phyloP scores from a whole-genome alignment of 2,797 vertebrate species.

The Gila robusta region DNA sequence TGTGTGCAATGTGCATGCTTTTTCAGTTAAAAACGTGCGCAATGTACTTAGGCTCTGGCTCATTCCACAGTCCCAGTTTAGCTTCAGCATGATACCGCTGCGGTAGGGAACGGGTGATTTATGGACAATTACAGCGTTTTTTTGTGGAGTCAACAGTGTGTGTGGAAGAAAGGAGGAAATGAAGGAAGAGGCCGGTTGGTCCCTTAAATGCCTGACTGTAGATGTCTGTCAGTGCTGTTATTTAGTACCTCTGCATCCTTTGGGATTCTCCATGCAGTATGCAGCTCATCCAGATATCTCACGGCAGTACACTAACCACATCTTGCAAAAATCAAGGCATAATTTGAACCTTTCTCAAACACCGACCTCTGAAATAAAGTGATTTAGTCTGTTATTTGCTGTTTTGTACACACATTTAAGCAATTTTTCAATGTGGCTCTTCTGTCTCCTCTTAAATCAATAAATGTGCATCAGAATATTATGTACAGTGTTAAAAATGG shows the following conservation, averaged over 20 bases:
- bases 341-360: background rate
- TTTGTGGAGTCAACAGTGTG: constrained; percentile 44
- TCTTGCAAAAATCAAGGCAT: background rate
- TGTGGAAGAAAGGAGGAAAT: background rate
- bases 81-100: constrained; percentile 5
- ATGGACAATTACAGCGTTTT: constrained; percentile 25
- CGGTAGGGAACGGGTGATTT: constrained; percentile 25
- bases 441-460: background rate
- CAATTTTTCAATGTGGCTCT: background rate
- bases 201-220: background rate
- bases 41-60: background rate
- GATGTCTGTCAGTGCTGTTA: constrained; percentile 26
- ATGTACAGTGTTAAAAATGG: background rate
- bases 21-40: background rate
- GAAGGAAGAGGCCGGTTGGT: constrained; percentile 5
- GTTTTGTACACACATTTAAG: background rate
- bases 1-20: constrained; percentile 62
- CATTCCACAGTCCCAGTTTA: constrained; percentile 11
- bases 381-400: background rate
- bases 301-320: background rate
- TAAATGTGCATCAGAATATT: background rate
- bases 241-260: constrained; percentile 12
- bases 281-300: background rate
- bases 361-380: background rate
- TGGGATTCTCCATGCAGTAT: background rate